phyloP scores from a whole-genome alignment of 2,888 invertebrate species.

The Hymenopus coronatus region DNA sequence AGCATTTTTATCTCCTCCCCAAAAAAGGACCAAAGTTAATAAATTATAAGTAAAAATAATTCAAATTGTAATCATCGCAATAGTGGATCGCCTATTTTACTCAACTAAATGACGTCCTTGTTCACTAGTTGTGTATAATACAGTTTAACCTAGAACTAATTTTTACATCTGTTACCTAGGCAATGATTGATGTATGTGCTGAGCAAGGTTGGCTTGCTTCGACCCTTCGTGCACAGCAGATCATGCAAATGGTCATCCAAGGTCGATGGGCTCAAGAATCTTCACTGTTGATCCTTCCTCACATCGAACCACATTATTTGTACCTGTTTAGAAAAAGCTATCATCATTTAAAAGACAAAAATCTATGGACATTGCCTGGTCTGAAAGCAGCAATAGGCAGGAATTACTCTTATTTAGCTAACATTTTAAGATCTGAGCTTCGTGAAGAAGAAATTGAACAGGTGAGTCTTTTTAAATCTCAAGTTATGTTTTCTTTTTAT shows the following conservation, averaged over 20 bases:
- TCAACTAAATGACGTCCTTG: not conserved
- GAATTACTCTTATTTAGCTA: slow-evolving; percentile 60
- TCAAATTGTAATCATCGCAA: not conserved
- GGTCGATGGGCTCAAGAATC: slow-evolving; percentile 81
- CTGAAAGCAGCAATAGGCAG: slow-evolving; percentile 55
- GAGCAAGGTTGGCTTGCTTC: slow-evolving; percentile 87
- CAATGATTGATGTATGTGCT: slow-evolving; percentile 92
- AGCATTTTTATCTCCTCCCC: too few species aligned
- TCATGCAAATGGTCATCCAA: slow-evolving; percentile 90
- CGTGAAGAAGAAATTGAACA: slow-evolving; percentile 68
- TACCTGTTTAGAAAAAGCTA: slow-evolving; percentile 3
- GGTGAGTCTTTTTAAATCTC: slow-evolving; percentile 46
- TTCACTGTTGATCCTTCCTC: slow-evolving; percentile 73
- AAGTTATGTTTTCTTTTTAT: too few species aligned
- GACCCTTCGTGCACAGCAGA: slow-evolving; percentile 69
- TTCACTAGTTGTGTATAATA: not conserved
- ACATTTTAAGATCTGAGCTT: slow-evolving; percentile 62
- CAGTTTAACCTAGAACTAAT: not conserved
- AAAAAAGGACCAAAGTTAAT: too few species aligned
- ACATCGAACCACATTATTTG: slow-evolving; percentile 58
- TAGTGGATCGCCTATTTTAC: not conserved
- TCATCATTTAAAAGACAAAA: slow-evolving; percentile 1
- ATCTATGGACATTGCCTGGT: slow-evolving; percentile 52
- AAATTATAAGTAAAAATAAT: not conserved
- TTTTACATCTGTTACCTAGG: slow-evolving; percentile 55